phyloP scores from a whole-genome alignment of 2,113 vertebrate genomes.

The Noturus placidus region DNA sequence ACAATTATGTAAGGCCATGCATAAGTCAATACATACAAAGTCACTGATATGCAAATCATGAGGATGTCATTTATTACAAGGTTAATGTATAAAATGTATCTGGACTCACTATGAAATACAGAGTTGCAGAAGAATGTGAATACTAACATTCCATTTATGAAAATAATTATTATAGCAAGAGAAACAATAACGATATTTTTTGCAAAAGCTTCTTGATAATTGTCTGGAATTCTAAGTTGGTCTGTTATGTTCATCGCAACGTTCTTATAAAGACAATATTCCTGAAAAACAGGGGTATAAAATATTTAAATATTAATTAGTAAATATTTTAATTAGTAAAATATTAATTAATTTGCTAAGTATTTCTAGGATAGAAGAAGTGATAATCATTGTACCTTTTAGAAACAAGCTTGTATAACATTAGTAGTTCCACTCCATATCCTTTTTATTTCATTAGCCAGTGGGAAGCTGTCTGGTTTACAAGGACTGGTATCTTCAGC shows the following conservation, averaged over 20 bases:
- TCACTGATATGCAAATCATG: slow-evolving; percentile 53
- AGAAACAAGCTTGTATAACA: background rate
- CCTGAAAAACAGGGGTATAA: background rate
- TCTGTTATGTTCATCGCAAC: slow-evolving; percentile 51
- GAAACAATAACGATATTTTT: slow-evolving; percentile 57
- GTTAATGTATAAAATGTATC: slow-evolving; percentile 67
- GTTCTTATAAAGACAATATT: background rate
- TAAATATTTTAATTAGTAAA: background rate
- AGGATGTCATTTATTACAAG: slow-evolving; percentile 67
- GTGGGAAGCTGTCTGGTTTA: background rate
- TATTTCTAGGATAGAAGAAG: background rate
- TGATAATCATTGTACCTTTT: background rate
- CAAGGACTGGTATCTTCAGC: background rate
- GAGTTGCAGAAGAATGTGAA: slow-evolving; percentile 55
- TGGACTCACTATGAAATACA: slow-evolving; percentile 57
- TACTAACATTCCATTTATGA: slow-evolving; percentile 60
- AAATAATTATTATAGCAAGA: slow-evolving; percentile 53
- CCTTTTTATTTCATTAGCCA: background rate
- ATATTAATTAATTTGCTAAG: background rate
- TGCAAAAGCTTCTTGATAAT: slow-evolving; percentile 35
- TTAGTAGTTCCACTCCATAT: background rate
- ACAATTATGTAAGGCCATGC: slow-evolving; percentile 22
- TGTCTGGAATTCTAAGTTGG: background rate
- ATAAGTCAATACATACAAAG: slow-evolving; percentile 53
- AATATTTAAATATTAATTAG: background rate